phyloP scores from a whole-genome alignment of 2,797 vertebrate species.

The Nyctalus aviator region DNA sequence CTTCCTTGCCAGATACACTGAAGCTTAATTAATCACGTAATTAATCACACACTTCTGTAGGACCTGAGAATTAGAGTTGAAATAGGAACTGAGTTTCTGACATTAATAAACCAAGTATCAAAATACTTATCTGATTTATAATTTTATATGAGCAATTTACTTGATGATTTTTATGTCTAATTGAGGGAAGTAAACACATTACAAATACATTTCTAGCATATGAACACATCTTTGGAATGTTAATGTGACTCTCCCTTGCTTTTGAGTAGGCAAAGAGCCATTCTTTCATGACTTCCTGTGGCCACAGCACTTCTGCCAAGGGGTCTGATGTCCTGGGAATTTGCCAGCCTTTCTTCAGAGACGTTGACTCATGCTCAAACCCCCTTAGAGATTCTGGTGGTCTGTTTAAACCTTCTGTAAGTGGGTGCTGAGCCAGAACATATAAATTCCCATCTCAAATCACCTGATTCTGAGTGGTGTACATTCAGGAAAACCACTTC shows the following conservation, averaged over 20 bases:
- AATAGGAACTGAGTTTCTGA: slow-evolving; percentile 65
- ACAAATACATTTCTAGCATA: not conserved
- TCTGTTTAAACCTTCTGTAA: slow-evolving; percentile 47
- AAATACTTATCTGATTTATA: not conserved
- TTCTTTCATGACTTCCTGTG: slow-evolving; percentile 69
- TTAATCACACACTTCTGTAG: slow-evolving; percentile 74
- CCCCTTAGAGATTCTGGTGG: not conserved
- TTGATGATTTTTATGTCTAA: slow-evolving; percentile 35
- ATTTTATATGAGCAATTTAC: slow-evolving; percentile 43
- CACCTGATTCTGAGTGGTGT: not conserved
- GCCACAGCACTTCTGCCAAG: slow-evolving; percentile 48
- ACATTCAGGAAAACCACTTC: slow-evolving; percentile 39
- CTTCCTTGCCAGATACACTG: slow-evolving; percentile 10
- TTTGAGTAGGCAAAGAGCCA: slow-evolving; percentile 63
- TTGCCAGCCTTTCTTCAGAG: slow-evolving; percentile 58
- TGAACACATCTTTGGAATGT: slow-evolving; percentile 56
- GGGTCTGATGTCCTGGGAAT: slow-evolving; percentile 43
- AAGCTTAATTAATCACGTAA: slow-evolving; percentile 59
- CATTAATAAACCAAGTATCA: slow-evolving; percentile 49
- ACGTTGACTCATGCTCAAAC: slow-evolving; percentile 13
- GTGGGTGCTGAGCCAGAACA: slow-evolving; percentile 25
- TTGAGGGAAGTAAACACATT: not conserved
- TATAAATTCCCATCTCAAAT: not conserved
- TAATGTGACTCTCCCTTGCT: slow-evolving; percentile 56
- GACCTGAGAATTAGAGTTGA: slow-evolving; percentile 61